Percentiles rank a stretch among this genome's conserved stretches.
These are phyloP conservation scores for Drosophila subquinaria DNA, from an alignment of 2,888 invertebrate species.

Conservation along the genomic window DNA sequence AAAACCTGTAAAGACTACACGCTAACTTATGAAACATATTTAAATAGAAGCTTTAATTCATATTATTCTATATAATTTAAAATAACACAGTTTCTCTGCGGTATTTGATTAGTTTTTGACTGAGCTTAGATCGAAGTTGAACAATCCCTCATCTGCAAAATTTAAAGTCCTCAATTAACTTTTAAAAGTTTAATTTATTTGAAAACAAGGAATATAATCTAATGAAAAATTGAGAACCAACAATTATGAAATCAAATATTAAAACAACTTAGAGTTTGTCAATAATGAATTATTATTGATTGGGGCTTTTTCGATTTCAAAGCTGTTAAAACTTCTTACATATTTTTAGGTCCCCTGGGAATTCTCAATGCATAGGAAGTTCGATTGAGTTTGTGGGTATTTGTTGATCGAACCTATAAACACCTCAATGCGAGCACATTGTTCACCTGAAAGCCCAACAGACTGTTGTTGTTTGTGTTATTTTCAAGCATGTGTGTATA, in stretches of 20 bases:
- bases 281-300: not conserved
- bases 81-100: not conserved
- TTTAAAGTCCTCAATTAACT: not conserved
- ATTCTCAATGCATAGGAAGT: conserved; percentile 25
- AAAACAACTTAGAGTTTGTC: not conserved
- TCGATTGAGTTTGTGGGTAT: conserved; percentile 6
- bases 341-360: conserved; percentile 44
- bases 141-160: too few species aligned
- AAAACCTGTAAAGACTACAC: conserved; percentile 1
- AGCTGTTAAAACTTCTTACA: not conserved
- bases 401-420: conserved; percentile 44
- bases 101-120: not conserved
- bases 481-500: conserved; percentile 27
- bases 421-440: conserved; percentile 42
- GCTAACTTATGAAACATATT: not conserved
- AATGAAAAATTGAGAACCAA: not conserved
- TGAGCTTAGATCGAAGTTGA: not conserved
- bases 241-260: not conserved
- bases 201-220: not conserved
- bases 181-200: not conserved
- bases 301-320: not conserved
- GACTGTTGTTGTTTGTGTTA: conserved; percentile 33
- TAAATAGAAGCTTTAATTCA: not conserved
- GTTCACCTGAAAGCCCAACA: conserved; percentile 57
- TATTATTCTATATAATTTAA: not conserved